Evolutionary conservation across 1,140 invertebrate species (phyloP).

Genomic region (Aphelenchoides besseyi): DNA sequence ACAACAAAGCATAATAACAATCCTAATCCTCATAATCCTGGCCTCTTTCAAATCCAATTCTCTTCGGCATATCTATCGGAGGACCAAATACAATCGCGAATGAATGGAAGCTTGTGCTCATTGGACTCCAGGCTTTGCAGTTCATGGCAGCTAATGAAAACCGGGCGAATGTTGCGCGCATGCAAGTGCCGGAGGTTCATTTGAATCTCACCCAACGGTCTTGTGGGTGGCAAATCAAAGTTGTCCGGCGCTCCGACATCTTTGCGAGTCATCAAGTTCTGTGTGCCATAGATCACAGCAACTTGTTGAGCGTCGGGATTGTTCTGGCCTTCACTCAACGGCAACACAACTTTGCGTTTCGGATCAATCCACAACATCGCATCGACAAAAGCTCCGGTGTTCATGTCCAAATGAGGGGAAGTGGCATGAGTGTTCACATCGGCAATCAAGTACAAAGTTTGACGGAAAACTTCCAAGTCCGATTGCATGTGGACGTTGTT

Average conservation of each 20-base stretch:
- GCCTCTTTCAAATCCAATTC: too few relatives aligned
- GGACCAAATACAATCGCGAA: neutral
- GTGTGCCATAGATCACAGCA: neutral
- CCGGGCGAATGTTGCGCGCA: neutral
- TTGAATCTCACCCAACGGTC: neutral
- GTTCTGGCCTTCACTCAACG: neutral
- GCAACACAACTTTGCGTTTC: neutral
- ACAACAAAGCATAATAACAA: neutral
- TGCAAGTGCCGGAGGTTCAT: slow-evolving; percentile 4
- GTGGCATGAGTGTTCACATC: neutral
- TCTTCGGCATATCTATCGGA: too few relatives aligned
- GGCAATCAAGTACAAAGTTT: neutral
- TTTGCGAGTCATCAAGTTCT: neutral
- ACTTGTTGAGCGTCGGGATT: neutral
- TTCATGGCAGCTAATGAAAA: neutral
- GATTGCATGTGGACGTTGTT: neutral
- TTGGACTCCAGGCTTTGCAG: neutral
- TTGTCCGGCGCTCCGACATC: neutral
- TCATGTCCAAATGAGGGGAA: neutral
- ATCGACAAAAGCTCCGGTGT: neutral
- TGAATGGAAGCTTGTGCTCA: neutral
- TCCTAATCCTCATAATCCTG: neutral
- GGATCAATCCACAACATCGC: neutral
- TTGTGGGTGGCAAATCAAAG: neutral
- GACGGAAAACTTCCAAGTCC: neutral